Evolutionary conservation across 1,140 invertebrate species (phyloP).

Genomic region (Dinothrombium tinctorium): DNA sequence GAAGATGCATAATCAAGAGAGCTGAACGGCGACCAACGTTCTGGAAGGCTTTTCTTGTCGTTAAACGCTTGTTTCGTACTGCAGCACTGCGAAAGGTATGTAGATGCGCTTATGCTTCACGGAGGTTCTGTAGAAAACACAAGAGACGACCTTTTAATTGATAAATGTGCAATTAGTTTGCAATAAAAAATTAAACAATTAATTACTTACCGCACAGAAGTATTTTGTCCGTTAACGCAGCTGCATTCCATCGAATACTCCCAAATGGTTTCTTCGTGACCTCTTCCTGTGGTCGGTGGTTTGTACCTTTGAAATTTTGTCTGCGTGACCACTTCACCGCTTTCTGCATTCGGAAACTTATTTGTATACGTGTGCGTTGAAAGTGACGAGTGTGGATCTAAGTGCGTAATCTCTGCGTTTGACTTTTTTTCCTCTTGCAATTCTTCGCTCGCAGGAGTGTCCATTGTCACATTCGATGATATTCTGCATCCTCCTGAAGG

Average conservation of each 20-base stretch:
- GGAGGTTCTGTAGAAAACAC: background rate
- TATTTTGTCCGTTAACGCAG: constrained; percentile 1
- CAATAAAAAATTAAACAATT: background rate
- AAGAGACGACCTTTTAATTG: background rate
- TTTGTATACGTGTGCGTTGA: no score
- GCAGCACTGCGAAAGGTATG: background rate
- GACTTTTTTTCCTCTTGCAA: no score
- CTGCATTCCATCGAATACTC: constrained; percentile 4
- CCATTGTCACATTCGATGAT: no score
- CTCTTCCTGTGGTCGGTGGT: background rate
- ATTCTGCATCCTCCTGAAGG: no score
- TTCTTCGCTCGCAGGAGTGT: no score
- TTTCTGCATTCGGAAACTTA: background rate
- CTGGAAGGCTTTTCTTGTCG: no score
- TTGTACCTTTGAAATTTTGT: constrained; percentile 2
- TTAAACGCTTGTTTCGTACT: background rate
- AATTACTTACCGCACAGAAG: background rate
- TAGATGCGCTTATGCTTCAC: background rate
- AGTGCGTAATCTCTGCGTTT: no score
- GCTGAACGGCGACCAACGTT: no score
- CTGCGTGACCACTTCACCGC: background rate
- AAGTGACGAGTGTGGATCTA: no score
- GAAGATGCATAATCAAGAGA: no score
- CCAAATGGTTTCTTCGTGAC: constrained; percentile 1
- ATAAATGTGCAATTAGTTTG: background rate